Conservation (phyloP, 1,140 invertebrate species). For the Mizuhopecten yessoensis region DNA sequence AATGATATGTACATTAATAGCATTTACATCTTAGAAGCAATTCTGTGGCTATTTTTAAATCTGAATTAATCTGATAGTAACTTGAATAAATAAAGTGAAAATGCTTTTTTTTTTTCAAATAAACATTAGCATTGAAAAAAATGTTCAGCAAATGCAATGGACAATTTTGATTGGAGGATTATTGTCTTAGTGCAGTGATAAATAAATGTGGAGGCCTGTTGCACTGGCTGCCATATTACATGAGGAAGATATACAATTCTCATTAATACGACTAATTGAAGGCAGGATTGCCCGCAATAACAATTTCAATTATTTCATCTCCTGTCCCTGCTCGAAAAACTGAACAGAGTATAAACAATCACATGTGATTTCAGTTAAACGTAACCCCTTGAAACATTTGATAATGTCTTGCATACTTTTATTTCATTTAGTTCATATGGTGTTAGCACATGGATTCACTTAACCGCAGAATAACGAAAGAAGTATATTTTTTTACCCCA, state of each 20-base stretch:
- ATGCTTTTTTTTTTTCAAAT: too few species aligned
- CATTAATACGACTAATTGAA: neutral
- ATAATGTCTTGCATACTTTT: neutral
- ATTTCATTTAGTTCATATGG: conserved; percentile 3
- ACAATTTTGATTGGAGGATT: neutral
- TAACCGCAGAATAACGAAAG: neutral
- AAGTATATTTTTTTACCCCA: neutral
- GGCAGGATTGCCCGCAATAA: neutral
- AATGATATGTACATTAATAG: neutral
- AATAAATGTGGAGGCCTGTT: neutral
- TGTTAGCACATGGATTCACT: neutral
- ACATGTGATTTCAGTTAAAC: neutral
- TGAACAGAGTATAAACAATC: neutral
- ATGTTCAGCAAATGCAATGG: conserved; percentile 12
- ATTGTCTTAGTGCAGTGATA: neutral
- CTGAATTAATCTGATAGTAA: too few species aligned
- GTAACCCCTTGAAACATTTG: conserved; percentile 32
- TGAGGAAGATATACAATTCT: neutral
- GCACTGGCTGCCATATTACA: neutral
- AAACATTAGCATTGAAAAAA: neutral
- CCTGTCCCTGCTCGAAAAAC: neutral
- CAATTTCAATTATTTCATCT: neutral
- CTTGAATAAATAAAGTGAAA: too few species aligned
- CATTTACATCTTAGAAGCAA: neutral
- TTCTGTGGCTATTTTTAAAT: too few species aligned